phyloP scores from a whole-genome alignment of 2,888 invertebrate genomes.

The Aquatica leii region DNA sequence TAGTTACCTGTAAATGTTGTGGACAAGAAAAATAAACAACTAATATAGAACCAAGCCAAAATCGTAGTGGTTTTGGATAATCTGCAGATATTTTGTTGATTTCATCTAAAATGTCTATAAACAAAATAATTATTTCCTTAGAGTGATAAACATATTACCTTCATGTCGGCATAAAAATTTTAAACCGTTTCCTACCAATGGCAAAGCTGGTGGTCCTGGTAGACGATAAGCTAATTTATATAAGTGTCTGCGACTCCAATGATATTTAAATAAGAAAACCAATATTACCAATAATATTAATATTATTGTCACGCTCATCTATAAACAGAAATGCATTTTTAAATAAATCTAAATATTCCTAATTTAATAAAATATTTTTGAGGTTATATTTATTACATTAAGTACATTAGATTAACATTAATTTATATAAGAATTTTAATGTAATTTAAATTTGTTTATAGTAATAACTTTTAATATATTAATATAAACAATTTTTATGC shows the following conservation, averaged over 20 bases:
- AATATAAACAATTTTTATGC: no score
- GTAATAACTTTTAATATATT: no score
- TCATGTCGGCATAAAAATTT: slow-evolving; percentile 24
- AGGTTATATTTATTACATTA: no score
- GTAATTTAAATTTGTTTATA: no score
- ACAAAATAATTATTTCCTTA: no score
- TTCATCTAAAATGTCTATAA: slow-evolving; percentile 16
- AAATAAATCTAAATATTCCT: no score
- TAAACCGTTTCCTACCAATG: slow-evolving; percentile 32
- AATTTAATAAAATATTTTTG: no score
- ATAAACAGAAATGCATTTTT: not conserved
- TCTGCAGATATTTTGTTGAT: not conserved
- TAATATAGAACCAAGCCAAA: slow-evolving; percentile 25
- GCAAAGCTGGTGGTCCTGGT: slow-evolving; percentile 29
- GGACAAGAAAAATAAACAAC: slow-evolving; percentile 18
- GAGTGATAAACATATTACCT: slow-evolving; percentile 25
- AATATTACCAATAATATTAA: not conserved
- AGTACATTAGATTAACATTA: no score
- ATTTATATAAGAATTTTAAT: no score
- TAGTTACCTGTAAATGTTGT: slow-evolving; percentile 21
- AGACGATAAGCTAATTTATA: slow-evolving; percentile 17
- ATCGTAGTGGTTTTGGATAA: slow-evolving; percentile 15
- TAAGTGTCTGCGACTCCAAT: slow-evolving; percentile 23
- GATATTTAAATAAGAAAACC: slow-evolving; percentile 13
- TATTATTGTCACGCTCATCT: slow-evolving; percentile 10